Percentiles rank a stretch among this genome's conserved stretches.
phyloP scores from a whole-genome alignment of 2,113 vertebrate species.

The Perca schrenkii region DNA sequence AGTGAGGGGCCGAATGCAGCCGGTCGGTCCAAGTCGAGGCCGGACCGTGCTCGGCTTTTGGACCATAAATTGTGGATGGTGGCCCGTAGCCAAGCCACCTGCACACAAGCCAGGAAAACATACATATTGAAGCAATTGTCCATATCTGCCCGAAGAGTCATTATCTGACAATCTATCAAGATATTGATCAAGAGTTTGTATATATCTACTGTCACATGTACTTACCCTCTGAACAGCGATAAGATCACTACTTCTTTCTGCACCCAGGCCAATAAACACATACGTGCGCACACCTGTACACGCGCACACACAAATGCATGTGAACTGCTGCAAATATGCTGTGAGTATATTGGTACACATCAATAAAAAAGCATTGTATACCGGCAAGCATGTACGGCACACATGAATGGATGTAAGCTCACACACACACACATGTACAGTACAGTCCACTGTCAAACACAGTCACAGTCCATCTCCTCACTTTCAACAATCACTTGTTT shows the following conservation, averaged over 20 bases:
- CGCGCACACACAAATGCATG: neutral
- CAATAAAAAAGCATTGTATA: slow-evolving; percentile 1
- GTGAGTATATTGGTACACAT: slow-evolving; percentile 19
- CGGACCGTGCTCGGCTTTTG: slow-evolving; percentile 46
- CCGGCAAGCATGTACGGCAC: neutral
- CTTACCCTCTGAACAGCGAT: slow-evolving; percentile 73
- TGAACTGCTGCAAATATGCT: slow-evolving; percentile 10
- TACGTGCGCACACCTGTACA: slow-evolving; percentile 1
- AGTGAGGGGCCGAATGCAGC: slow-evolving; percentile 26
- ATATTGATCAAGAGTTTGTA: slow-evolving; percentile 80
- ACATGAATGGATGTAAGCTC: neutral
- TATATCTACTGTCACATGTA: slow-evolving; percentile 78
- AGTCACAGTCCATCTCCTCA: slow-evolving; percentile 77
- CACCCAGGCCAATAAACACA: slow-evolving; percentile 69
- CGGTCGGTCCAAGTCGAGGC: slow-evolving; percentile 43
- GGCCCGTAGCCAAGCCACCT: slow-evolving; percentile 48
- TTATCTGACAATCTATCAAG: slow-evolving; percentile 79
- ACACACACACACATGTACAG: slow-evolving; percentile 29
- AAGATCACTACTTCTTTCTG: slow-evolving; percentile 72
- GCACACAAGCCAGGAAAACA: slow-evolving; percentile 56
- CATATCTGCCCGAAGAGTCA: slow-evolving; percentile 62
- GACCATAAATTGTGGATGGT: slow-evolving; percentile 50
- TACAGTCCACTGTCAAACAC: slow-evolving; percentile 67
- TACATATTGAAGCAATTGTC: slow-evolving; percentile 68
- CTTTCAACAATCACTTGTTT: slow-evolving; percentile 82